Conservation (phyloP, 1,140 invertebrate genomes). For the Lutraria rhynchaena region DNA sequence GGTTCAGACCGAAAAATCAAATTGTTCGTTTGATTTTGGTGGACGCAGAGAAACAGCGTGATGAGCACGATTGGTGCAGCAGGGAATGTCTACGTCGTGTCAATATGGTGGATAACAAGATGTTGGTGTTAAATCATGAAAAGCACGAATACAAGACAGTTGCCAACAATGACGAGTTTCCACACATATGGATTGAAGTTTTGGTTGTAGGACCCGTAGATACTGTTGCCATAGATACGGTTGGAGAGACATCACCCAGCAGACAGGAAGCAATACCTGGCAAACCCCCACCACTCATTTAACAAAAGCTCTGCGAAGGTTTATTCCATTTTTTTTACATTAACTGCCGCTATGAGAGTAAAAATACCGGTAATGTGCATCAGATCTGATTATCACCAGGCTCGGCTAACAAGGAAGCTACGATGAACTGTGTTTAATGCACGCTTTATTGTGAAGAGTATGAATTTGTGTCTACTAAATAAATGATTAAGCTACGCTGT, state of each 20-base stretch:
- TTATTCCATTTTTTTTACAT: too few species aligned
- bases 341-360: too few species aligned
- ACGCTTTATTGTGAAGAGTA: too few species aligned
- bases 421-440: too few species aligned
- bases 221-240: slow-evolving; percentile 44
- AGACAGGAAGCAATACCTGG: slow-evolving; percentile 32
- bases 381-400: too few species aligned
- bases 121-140: slow-evolving; percentile 12
- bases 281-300: slow-evolving; percentile 20
- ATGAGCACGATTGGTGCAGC: slow-evolving; percentile 41
- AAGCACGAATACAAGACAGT: slow-evolving; percentile 15
- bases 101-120: slow-evolving; percentile 48
- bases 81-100: slow-evolving; percentile 30
- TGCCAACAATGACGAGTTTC: slow-evolving; percentile 32
- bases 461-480: too few species aligned
- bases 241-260: slow-evolving; percentile 34
- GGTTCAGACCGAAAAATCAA: slow-evolving; percentile 44
- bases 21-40: slow-evolving; percentile 44
- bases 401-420: too few species aligned
- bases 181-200: slow-evolving; percentile 46
- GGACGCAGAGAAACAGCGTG: slow-evolving; percentile 12
- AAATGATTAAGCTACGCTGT: too few species aligned
- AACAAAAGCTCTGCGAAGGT: too few species aligned
- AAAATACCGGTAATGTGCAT: too few species aligned
- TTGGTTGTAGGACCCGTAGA: slow-evolving; percentile 38